A percentile compares a stretch with the other conserved stretches of the same genome.
phyloP scores from a whole-genome alignment of 2,113 vertebrate species.

The Panthera tigris region DNA sequence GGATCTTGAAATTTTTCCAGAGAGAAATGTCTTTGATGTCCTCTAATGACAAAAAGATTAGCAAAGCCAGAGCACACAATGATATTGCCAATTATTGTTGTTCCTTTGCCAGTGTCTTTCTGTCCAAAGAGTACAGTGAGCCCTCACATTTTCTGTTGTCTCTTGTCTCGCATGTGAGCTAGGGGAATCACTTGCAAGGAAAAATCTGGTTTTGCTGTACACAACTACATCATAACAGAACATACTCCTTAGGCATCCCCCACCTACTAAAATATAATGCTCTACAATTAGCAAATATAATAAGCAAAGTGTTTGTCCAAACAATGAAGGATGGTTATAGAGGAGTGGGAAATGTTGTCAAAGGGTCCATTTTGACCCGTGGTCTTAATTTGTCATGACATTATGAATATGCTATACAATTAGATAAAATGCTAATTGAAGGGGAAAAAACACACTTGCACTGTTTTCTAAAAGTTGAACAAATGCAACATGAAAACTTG shows the following conservation, averaged over 20 bases:
- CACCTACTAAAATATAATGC: background rate
- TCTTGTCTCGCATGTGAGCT: background rate
- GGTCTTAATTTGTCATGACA: background rate
- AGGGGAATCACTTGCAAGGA: background rate
- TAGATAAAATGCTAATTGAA: constrained; percentile 36
- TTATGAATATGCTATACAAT: background rate
- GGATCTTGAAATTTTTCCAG: background rate
- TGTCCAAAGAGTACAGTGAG: background rate
- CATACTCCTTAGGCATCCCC: background rate
- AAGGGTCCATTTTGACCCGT: background rate
- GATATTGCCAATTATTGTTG: background rate
- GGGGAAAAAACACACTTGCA: background rate
- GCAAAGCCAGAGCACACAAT: background rate
- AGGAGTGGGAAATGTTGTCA: background rate
- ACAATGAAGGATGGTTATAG: background rate
- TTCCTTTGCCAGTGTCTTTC: background rate
- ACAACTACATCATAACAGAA: background rate
- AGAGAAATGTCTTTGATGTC: background rate
- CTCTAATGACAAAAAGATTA: background rate
- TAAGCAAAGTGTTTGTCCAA: background rate
- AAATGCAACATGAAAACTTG: background rate
- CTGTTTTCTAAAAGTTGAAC: constrained; percentile 36
- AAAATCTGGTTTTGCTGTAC: background rate
- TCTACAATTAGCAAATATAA: background rate
- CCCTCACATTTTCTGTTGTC: background rate